Evolutionary conservation across 2,113 vertebrate species (phyloP).

Genomic region (Hucho hucho): DNA sequence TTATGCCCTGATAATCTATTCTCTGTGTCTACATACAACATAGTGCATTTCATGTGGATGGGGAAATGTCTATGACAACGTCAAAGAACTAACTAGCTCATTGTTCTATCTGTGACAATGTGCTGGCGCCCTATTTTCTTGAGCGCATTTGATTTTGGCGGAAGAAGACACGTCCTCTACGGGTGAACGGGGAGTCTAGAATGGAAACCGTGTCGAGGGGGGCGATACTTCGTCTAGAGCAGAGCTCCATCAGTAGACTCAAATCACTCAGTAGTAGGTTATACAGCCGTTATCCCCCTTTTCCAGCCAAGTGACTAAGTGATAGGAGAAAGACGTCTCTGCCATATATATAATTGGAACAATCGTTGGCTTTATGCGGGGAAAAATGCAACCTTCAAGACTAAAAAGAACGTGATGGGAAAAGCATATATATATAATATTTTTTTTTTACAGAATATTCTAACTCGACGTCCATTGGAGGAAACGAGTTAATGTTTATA

Average conservation of each 20-base stretch:
- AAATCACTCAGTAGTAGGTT: background rate
- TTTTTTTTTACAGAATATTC: background rate
- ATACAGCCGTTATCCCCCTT: background rate
- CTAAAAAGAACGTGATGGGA: slow-evolving; percentile 5
- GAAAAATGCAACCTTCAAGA: background rate
- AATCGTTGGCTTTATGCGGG: background rate
- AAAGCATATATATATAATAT: too few relatives aligned
- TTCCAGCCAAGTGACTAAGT: background rate
- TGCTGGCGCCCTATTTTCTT: slow-evolving; percentile 1
- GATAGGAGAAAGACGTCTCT: background rate
- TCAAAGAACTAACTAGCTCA: too few relatives aligned
- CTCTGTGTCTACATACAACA: background rate
- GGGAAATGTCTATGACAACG: too few relatives aligned
- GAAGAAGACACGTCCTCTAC: background rate
- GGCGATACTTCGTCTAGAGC: slow-evolving; percentile 1
- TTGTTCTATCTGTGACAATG: background rate
- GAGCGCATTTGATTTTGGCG: slow-evolving; percentile 11
- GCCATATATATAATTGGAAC: background rate
- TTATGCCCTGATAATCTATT: background rate
- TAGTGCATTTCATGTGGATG: background rate
- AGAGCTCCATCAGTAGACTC: background rate
- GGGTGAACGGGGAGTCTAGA: background rate
- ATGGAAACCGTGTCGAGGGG: background rate
- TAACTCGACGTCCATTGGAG: background rate
- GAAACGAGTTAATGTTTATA: background rate